These are phyloP conservation scores for Hirtodrosophila trivittata DNA, from an alignment of 2,888 invertebrate species.

Conservation along the genomic window DNA sequence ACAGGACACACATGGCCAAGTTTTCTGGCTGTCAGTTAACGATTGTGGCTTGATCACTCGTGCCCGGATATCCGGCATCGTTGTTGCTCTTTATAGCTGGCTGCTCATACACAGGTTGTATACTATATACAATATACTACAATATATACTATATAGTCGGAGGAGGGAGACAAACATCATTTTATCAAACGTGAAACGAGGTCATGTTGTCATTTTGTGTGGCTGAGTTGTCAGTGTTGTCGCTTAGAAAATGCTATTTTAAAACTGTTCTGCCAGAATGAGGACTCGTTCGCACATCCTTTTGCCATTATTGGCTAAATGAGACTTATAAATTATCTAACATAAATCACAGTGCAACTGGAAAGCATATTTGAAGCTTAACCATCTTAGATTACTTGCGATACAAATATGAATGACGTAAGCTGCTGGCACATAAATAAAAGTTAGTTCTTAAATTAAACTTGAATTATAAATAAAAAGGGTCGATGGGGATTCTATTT, in stretches of 20 bases:
- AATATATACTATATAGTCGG: too few relatives aligned
- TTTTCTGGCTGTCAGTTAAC: constrained; percentile 36
- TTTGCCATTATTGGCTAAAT: constrained; percentile 41
- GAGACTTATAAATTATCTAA: constrained; percentile 67
- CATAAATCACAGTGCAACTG: constrained; percentile 75
- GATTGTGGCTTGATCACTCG: constrained; percentile 37
- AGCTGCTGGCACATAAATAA: too few relatives aligned
- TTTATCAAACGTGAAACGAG: constrained; percentile 65
- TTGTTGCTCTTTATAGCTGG: constrained; percentile 51
- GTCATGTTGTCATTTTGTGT: constrained; percentile 63
- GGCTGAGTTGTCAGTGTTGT: constrained; percentile 14
- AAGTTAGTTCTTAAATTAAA: too few relatives aligned
- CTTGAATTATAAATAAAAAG: too few relatives aligned
- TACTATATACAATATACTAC: too few relatives aligned
- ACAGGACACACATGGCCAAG: constrained; percentile 29
- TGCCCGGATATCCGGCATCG: constrained; percentile 50
- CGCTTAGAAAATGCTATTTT: constrained; percentile 35
- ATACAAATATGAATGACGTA: too few relatives aligned
- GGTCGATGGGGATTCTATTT: too few relatives aligned
- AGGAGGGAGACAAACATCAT: constrained; percentile 34
- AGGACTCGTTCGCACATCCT: constrained; percentile 21
- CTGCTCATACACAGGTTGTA: too few relatives aligned
- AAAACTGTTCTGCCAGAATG: constrained; percentile 39
- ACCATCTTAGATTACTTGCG: too few relatives aligned
- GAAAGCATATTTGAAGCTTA: too few relatives aligned